Conservation (phyloP, 2,888 invertebrate species). For the Theretra japonica region DNA sequence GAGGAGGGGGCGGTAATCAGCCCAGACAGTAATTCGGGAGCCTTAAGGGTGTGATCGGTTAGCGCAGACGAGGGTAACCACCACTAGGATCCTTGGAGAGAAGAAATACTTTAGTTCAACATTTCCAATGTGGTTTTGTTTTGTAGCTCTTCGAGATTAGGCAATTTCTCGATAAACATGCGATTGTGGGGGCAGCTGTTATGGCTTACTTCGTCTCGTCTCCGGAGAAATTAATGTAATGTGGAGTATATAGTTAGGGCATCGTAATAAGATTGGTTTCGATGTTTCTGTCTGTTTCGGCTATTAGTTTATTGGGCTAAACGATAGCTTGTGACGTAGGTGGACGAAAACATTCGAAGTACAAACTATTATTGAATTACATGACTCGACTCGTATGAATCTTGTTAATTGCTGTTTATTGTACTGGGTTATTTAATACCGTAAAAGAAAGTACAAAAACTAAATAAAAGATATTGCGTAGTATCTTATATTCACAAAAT, state of each 20-base stretch:
- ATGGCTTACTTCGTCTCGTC: conserved; percentile 78
- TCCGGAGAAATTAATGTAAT: conserved; percentile 82
- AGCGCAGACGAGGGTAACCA: conserved; percentile 80
- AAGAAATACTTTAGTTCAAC: conserved; percentile 83
- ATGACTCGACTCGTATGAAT: no score
- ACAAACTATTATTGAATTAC: no score
- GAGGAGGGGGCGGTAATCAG: conserved; percentile 74
- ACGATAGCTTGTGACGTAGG: background rate
- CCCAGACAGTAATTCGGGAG: conserved; percentile 82
- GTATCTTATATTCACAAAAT: no score
- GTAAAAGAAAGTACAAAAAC: no score
- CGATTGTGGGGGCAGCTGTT: conserved; percentile 75
- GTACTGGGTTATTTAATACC: no score
- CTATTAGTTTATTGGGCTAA: conserved; percentile 61
- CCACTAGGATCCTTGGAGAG: conserved; percentile 79
- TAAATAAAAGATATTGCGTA: no score
- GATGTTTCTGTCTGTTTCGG: conserved; percentile 71
- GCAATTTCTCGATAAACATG: conserved; percentile 82
- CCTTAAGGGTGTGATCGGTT: conserved; percentile 84
- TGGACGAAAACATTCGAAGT: background rate
- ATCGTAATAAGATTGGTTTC: conserved; percentile 73
- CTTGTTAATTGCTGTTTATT: no score
- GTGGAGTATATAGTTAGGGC: conserved; percentile 74
- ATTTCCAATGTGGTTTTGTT: conserved; percentile 83
- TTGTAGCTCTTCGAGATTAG: conserved; percentile 83